Conservation (phyloP, 2,797 vertebrate species). For the Sebastes iracundus region DNA sequence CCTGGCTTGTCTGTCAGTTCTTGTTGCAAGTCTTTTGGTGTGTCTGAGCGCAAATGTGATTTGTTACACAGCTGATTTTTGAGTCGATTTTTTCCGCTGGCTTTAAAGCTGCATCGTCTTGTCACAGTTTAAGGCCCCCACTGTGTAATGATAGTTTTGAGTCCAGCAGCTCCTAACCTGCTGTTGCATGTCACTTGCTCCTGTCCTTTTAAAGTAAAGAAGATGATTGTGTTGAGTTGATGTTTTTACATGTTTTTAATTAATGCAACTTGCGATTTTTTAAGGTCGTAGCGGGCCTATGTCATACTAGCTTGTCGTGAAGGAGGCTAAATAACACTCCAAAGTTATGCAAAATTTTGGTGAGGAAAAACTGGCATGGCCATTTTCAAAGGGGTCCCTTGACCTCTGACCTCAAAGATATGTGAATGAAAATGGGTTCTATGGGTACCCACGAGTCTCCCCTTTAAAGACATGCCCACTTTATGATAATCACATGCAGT, state of each 20-base stretch:
- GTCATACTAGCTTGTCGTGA: too few relatives aligned
- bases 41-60: conserved; percentile 12
- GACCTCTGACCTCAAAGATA: too few relatives aligned
- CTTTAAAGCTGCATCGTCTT: conserved; percentile 3
- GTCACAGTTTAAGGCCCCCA: conserved; percentile 8
- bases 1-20: conserved; percentile 5
- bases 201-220: conserved; percentile 5
- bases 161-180: conserved; percentile 4
- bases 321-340: too few relatives aligned
- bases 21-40: background rate
- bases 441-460: too few relatives aligned
- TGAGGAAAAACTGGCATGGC: too few relatives aligned
- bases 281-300: too few relatives aligned
- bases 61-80: conserved; percentile 6
- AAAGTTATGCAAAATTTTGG: too few relatives aligned
- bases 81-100: conserved; percentile 16
- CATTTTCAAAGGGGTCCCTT: too few relatives aligned
- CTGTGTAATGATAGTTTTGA: background rate
- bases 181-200: background rate
- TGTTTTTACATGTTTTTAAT: background rate
- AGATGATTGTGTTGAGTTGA: background rate
- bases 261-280: too few relatives aligned
- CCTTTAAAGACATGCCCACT: too few relatives aligned
- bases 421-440: too few relatives aligned
- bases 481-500: rapidly evolving